Conservation (phyloP, 2,797 vertebrate species). For the Pipistrellus pygmaeus region DNA sequence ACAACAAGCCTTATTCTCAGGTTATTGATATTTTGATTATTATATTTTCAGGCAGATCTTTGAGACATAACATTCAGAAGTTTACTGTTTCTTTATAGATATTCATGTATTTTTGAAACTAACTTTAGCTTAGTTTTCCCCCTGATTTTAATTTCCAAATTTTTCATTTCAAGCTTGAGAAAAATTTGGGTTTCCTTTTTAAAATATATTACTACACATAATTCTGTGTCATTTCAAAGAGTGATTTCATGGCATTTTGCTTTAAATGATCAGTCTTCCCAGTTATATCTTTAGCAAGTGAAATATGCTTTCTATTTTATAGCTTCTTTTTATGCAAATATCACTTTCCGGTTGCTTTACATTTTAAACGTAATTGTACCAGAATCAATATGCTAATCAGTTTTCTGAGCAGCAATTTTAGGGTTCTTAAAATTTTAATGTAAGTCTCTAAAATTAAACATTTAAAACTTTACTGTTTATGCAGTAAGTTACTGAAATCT, state of each 20-base stretch:
- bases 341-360: slow-evolving; percentile 32
- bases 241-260: slow-evolving; percentile 31
- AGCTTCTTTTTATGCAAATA: not conserved
- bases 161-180: slow-evolving; percentile 40
- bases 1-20: slow-evolving; percentile 12
- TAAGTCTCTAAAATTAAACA: not conserved
- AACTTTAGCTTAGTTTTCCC: not conserved
- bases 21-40: slow-evolving; percentile 33
- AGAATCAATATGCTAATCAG: not conserved
- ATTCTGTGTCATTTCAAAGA: not conserved
- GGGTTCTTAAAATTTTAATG: not conserved
- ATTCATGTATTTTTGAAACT: slow-evolving; percentile 11
- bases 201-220: not conserved
- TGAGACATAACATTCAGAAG: not conserved
- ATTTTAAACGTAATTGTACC: slow-evolving; percentile 37
- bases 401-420: slow-evolving; percentile 22
- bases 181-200: slow-evolving; percentile 9
- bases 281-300: not conserved
- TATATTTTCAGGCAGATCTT: slow-evolving; percentile 18
- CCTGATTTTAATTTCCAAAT: not conserved
- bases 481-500: not conserved
- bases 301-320: slow-evolving; percentile 1
- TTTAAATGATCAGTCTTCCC: slow-evolving; percentile 1
- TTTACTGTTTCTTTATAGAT: not conserved
- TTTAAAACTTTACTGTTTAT: not conserved